phyloP scores from a whole-genome alignment of 2,888 invertebrate genomes.

The Synanthedon formicaeformis region DNA sequence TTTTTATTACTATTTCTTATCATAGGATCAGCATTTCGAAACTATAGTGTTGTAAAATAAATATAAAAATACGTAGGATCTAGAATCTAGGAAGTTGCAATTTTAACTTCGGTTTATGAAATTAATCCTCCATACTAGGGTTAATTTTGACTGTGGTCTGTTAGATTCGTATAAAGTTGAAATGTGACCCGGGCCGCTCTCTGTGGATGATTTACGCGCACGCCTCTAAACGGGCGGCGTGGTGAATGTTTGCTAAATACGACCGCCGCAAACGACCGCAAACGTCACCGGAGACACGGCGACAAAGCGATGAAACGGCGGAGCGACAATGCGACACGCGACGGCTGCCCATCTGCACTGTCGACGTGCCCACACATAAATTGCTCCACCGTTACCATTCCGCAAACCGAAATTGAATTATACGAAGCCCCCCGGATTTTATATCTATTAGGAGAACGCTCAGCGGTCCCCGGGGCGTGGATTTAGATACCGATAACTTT shows the following conservation, averaged over 20 bases:
- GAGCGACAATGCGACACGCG: conserved; percentile 5
- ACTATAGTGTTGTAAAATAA: no score
- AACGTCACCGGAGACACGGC: neutral
- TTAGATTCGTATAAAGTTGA: neutral
- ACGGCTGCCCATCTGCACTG: conserved; percentile 4
- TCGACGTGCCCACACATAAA: conserved; percentile 42
- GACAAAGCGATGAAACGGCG: conserved; percentile 1
- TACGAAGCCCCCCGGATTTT: conserved; percentile 54
- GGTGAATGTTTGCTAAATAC: conserved; percentile 30
- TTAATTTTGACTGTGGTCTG: neutral
- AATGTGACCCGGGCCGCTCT: conserved; percentile 5
- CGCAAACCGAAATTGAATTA: conserved; percentile 55
- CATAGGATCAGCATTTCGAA: no score
- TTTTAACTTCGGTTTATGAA: no score
- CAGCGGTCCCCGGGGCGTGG: conserved; percentile 50
- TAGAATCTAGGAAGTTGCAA: no score
- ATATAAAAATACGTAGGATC: no score
- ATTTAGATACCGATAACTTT: conserved; percentile 66
- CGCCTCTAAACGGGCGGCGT: conserved; percentile 11
- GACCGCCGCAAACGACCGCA: conserved; percentile 18
- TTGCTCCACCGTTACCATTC: conserved; percentile 28
- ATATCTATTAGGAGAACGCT: conserved; percentile 62
- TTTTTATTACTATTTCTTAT: no score
- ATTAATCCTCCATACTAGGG: no score
- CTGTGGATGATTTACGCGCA: conserved; percentile 24